These are phyloP conservation scores for Leptopterna dolabrata DNA, from an alignment of 2,888 invertebrate genomes.

Conservation along the genomic window DNA sequence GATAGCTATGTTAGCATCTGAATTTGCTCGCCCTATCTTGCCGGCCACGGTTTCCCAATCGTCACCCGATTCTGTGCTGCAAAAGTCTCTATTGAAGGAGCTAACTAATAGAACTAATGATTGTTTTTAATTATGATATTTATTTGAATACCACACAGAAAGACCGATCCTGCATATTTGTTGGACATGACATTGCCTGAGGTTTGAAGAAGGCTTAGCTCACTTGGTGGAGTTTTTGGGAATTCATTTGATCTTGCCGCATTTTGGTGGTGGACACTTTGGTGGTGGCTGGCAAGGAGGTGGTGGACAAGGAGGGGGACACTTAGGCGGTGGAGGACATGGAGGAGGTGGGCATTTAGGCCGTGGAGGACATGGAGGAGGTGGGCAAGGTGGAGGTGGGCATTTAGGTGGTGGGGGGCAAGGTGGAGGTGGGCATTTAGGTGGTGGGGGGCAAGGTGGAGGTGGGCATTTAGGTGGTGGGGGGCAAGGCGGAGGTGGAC, in stretches of 20 bases:
- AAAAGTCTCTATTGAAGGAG: too few relatives aligned
- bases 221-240: background rate
- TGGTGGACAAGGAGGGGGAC: conserved; percentile 19
- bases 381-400: conserved; percentile 46
- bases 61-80: too few relatives aligned
- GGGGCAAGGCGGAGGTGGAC: conserved; percentile 36
- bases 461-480: conserved; percentile 31
- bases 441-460: conserved; percentile 37
- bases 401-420: conserved; percentile 51
- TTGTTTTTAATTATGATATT: too few relatives aligned
- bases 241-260: background rate
- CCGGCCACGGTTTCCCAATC: too few relatives aligned
- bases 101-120: too few relatives aligned
- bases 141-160: background rate
- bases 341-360: conserved; percentile 41
- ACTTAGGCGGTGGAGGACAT: conserved; percentile 45
- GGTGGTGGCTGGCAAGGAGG: conserved; percentile 39
- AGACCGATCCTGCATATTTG: background rate
- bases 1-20: too few relatives aligned
- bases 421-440: conserved; percentile 47
- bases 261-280: conserved; percentile 41
- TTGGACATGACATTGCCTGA: background rate
- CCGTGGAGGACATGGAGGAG: conserved; percentile 50
- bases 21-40: too few relatives aligned
- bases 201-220: background rate